Evolutionary conservation across 2,888 invertebrate species (phyloP), one percentile per base, ranked within the genome.

Genomic region (Drosophila tripunctata): DNA sequence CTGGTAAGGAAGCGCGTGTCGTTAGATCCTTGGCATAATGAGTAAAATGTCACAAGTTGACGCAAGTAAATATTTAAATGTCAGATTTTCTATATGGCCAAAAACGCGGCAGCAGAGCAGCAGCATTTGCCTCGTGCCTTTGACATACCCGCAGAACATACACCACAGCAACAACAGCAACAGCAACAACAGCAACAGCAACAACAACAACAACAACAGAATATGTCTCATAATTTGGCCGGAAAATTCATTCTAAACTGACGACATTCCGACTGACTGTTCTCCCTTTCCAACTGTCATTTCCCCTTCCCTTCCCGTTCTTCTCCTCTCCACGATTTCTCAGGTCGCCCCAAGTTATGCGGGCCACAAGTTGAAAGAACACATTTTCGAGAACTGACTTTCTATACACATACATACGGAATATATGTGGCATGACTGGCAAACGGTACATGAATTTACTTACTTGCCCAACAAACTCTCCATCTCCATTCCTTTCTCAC

Each of bases 61-160:
- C 79, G 82, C 81, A 82, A 88, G 88, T 87, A 89, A 89, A 89
- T 89, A 89, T 88, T 88, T 88, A 89, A 89, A 89, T 89, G 89
- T 87, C 86, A 86, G 89, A 89, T 88, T 89, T 80, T 80, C 84
- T 67, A 80, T 79, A 74, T 74, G 74, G 60, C 58, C 58, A 56
- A 61, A 60, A 68, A 36, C 24, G 27, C 38, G n/a, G n/a, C 21
- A 30, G 5, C 5, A 17, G 27, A 27, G 27, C 8, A 4, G 6
- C 10, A 8, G 27, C 10, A 6, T 10, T 19, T 8, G 2, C 17
- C 21, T 27, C 27, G 41, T 31, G 7, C 4, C 40, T 51, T 33
- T 40, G 33, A 41, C 8, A 8, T 17, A 33, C 48, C 47, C 33
- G 30, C 41, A 47, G 35, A 38, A 33, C 15, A 38, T n/a, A 40